These are phyloP conservation scores for Podabrus alpinus DNA, from an alignment of 2,888 invertebrate genomes.

Conservation along the genomic window DNA sequence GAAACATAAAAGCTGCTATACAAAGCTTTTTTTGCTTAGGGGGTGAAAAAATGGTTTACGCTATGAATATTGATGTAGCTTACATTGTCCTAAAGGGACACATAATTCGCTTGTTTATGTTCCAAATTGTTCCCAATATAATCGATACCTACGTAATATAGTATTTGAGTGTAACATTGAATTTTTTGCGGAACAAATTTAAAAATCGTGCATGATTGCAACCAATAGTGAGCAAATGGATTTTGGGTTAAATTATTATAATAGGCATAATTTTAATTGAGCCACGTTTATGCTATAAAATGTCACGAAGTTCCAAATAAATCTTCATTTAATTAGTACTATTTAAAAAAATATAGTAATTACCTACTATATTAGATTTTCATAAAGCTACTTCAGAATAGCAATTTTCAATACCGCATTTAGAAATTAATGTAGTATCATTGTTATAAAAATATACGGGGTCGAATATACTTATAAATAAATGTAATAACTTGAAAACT, in stretches of 20 bases:
- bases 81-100: conserved; percentile 13
- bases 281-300: neutral
- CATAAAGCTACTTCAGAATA: too few relatives aligned
- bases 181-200: neutral
- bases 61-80: conserved; percentile 19
- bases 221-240: neutral
- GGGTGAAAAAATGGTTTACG: conserved; percentile 6
- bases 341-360: too few relatives aligned
- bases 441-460: too few relatives aligned
- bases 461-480: too few relatives aligned
- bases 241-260: neutral
- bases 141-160: neutral
- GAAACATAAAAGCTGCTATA: conserved; percentile 12
- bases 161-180: neutral
- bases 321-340: neutral
- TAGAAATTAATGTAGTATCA: too few relatives aligned
- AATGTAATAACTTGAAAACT: too few relatives aligned
- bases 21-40: conserved; percentile 7
- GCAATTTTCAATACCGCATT: too few relatives aligned
- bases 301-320: neutral
- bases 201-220: too few relatives aligned
- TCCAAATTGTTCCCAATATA: neutral
- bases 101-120: neutral
- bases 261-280: neutral
- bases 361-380: too few relatives aligned